These are phyloP conservation scores for Rafetus swinhoei DNA, from an alignment of 2,113 vertebrate genomes.

Conservation along the genomic window DNA sequence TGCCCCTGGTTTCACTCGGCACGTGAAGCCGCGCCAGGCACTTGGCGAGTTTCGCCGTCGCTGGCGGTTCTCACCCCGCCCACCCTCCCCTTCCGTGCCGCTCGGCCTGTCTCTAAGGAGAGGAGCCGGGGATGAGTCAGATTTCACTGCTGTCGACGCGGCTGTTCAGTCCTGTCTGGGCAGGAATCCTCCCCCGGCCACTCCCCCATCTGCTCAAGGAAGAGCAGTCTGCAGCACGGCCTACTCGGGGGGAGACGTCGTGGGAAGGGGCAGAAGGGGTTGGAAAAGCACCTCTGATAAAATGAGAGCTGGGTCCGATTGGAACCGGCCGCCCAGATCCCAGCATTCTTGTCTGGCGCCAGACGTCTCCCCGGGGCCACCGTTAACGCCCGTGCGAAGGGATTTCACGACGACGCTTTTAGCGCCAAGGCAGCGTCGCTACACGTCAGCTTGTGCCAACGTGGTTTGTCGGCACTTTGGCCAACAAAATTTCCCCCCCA, in stretches of 20 bases:
- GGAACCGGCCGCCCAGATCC: background rate
- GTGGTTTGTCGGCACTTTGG: too few species aligned
- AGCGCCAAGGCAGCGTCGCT: too few species aligned
- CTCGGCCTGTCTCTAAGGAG: conserved; percentile 25
- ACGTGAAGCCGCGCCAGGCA: conserved; percentile 25
- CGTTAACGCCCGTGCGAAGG: background rate
- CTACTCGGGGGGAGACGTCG: background rate
- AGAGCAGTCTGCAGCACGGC: background rate
- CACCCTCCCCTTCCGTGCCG: conserved; percentile 5
- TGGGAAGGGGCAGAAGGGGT: background rate
- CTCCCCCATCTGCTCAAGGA: conserved; percentile 23
- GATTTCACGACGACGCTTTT: background rate
- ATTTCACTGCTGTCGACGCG: conserved; percentile 9
- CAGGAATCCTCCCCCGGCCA: conserved; percentile 62
- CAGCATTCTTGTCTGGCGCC: background rate
- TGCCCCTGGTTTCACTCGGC: background rate
- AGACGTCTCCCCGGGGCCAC: background rate
- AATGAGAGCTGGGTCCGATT: background rate
- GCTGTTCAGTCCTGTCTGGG: conserved; percentile 62
- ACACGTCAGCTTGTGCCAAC: too few species aligned
- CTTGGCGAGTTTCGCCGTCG: conserved; percentile 49
- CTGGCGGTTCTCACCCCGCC: conserved; percentile 54
- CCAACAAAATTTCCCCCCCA: too few species aligned
- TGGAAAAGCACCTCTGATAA: accelerated
- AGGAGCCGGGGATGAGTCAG: conserved; percentile 55